Base-by-base conservation (phyloP, 1,140 invertebrate species). In the Mactra quadrangularis region DNA sequence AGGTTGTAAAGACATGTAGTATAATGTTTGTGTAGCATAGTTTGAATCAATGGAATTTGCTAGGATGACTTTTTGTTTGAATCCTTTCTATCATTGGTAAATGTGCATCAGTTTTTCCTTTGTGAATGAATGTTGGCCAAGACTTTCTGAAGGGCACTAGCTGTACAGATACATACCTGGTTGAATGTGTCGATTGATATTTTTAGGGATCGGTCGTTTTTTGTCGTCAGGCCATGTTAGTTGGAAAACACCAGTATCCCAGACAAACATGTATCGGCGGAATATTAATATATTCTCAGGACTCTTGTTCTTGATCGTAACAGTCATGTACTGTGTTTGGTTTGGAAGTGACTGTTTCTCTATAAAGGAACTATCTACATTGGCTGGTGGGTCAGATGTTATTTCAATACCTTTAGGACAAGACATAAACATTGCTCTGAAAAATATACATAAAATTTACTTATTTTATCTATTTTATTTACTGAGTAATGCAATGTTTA, bases 221-320 rank as follows among this genome's bases (percentile, higher is more conserved):
- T 4, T 38, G 35, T 64, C 41, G n/a, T 25, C n/a, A 11, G 11
- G 35, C 60, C 38, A 22, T 11, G 38, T 6, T 35, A 75, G 17
- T 35, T 45, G 29, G 35, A 75, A 75, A 9, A 75, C 55, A 1
- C 71, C 71, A 38, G 71, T 75, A 35, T 75, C 71, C 71, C 71
- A 75, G 22, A 75, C 19, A 27, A 75, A 38, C 22, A 75, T 19
- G 59, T 35, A 45, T 15, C 71, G 25, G 6, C 35, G 19, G 19
- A 75, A 45, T 55, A 75, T 31, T 4, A 75, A 22, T 0, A 22
- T 45, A 35, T 59, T 27, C 0, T 6, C 33, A 19, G 1, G 13
- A n/a, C 52, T 55, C 4, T 3, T 75, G 55, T 75, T 75, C 15
- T 13, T 38, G n/a, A 75, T 41, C 0, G 52, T 38, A 15, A 75